Percentiles rank a stretch among this genome's conserved stretches.
These are phyloP conservation scores for Eristalis intricaria DNA, from an alignment of 2,888 invertebrate genomes.

Conservation along the genomic window DNA sequence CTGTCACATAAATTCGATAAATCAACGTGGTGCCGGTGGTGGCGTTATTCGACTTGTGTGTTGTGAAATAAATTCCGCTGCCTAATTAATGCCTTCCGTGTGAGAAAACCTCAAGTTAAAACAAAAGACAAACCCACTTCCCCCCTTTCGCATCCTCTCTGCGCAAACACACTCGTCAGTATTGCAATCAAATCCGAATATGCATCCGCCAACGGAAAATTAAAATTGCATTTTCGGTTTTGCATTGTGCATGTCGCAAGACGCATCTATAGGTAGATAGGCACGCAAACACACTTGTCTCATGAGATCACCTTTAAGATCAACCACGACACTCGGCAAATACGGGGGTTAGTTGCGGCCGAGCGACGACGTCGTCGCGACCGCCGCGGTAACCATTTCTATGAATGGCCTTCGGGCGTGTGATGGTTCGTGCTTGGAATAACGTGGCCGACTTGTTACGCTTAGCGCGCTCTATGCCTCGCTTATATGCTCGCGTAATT, in stretches of 20 bases:
- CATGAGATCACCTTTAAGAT: slow-evolving; percentile 64
- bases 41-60: slow-evolving; percentile 19
- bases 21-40: slow-evolving; percentile 9
- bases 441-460: slow-evolving; percentile 66
- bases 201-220: slow-evolving; percentile 46
- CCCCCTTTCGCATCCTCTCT: too few relatives aligned
- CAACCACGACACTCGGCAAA: slow-evolving; percentile 24
- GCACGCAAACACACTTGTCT: slow-evolving; percentile 41
- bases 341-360: neutral
- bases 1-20: slow-evolving; percentile 39
- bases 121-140: slow-evolving; percentile 32
- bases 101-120: slow-evolving; percentile 41
- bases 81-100: slow-evolving; percentile 66
- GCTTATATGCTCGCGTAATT: slow-evolving; percentile 24
- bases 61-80: slow-evolving; percentile 51
- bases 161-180: too few relatives aligned
- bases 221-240: slow-evolving; percentile 65
- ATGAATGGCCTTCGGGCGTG: slow-evolving; percentile 70
- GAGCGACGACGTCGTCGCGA: neutral
- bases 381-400: slow-evolving; percentile 42
- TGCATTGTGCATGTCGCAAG: slow-evolving; percentile 39
- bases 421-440: slow-evolving; percentile 68
- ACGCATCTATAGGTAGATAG: neutral
- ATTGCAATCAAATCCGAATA: slow-evolving; percentile 46
- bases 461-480: slow-evolving; percentile 49